Evolutionary conservation across 2,888 invertebrate genomes (phyloP), one percentile per base, ranked within the genome.

Genomic region (Athalia rosae): DNA sequence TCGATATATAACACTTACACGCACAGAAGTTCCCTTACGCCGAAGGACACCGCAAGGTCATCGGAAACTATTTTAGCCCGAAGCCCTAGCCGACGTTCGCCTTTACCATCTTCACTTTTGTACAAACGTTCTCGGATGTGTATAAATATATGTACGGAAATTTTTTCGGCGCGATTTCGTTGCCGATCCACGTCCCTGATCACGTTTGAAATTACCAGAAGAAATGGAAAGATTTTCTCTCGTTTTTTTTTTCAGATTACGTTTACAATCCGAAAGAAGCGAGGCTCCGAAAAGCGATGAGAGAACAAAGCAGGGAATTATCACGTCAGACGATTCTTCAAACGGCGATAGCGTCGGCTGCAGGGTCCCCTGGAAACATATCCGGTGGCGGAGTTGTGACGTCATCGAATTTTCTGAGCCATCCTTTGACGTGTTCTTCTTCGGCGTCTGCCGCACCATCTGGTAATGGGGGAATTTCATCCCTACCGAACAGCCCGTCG

Each of bases 181-280:
- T 2, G 28, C 28, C 28, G 28, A 28, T 28, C 28, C 28, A 2
- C 28, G 28, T 2, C 28, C 28, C 28, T 2, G 28, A 28, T 28
- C 28, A 28, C 28, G 1, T 28, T 28, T 28, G 28, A 28, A 28
- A 28, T 28, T 28, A 28, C 28, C n/a, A 28, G 28, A 28, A 2
- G 1, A 53, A 53, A 8, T 11, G 8, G 53, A 8, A n/a, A 3
- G 53, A 53, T 53, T 53, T 53, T 53, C 28, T 28, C 28, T 28
- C 28, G 28, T 28, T 58, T 43, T 13, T 13, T 13, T 11, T 87
- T 90, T 9, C 90, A 92, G 92, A 92, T 89, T 93, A 93, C 87
- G 92, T 93, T 78, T 93, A 93, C 90, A 93, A 93, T 86, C 93
- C 93, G 61, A 93, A 93, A 84, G 93, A 93, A 87, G 93, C 93